Percentiles rank a stretch among this genome's conserved stretches.
These are phyloP conservation scores for Pyrgilauda ruficollis DNA, from an alignment of 2,113 vertebrate genomes.

Conservation along the genomic window DNA sequence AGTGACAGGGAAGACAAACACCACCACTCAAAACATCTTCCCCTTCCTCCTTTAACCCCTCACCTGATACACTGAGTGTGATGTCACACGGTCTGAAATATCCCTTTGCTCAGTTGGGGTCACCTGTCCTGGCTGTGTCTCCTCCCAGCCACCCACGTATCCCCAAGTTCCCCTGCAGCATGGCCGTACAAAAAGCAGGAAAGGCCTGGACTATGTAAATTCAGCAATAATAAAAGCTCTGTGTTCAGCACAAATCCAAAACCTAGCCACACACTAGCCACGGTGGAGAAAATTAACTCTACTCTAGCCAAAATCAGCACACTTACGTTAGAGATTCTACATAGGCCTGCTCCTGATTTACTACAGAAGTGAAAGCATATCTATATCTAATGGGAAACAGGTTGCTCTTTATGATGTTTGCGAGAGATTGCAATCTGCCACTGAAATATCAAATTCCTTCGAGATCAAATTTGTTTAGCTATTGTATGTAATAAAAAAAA, in stretches of 20 bases:
- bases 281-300: neutral
- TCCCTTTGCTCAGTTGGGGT: neutral
- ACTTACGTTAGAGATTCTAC: neutral
- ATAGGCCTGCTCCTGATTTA: neutral
- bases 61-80: neutral
- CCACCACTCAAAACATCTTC: fast-evolving
- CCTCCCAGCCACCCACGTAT: neutral
- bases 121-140: neutral
- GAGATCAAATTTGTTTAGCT: neutral
- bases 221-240: neutral
- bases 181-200: neutral
- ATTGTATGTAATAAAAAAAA: neutral
- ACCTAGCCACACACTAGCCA: neutral
- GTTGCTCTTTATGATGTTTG: neutral
- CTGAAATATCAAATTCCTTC: neutral
- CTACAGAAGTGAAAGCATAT: neutral
- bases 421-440: neutral
- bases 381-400: neutral
- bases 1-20: neutral
- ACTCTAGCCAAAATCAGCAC: neutral
- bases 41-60: neutral
- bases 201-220: neutral
- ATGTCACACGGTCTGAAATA: neutral
- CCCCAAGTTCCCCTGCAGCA: fast-evolving
- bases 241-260: neutral